phyloP scores from a whole-genome alignment of 30 jellyfish, hydroid and myxozoan genomes.

The Chironex yamaguchii region DNA sequence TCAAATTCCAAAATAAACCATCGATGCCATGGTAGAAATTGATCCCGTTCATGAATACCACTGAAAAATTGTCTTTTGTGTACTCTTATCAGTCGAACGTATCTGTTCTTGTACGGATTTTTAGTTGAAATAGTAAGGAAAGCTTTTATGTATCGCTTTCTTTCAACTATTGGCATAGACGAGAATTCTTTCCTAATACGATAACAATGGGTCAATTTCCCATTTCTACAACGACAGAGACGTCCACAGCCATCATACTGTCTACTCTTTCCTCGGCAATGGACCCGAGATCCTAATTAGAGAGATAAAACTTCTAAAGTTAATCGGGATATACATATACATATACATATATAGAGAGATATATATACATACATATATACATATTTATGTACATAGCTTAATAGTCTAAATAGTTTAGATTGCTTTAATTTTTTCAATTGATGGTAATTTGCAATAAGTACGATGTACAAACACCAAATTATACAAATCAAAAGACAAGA shows the following conservation, averaged over 20 bases:
- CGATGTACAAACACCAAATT: no score
- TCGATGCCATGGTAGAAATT: slow-evolving; percentile 95
- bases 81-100: slow-evolving; percentile 20
- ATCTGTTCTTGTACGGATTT: slow-evolving; percentile 64
- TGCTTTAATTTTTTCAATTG: no score
- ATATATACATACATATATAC: no score
- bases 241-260: slow-evolving; percentile 86
- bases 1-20: slow-evolving; percentile 68
- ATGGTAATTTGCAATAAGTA: no score
- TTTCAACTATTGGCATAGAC: slow-evolving; percentile 72
- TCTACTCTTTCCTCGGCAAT: not conserved
- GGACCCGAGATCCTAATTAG: not conserved
- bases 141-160: slow-evolving; percentile 73
- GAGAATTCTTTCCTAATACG: slow-evolving; percentile 90
- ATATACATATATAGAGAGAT: no score
- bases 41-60: slow-evolving; percentile 69
- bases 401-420: no score
- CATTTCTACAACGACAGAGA: slow-evolving; percentile 77
- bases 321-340: no score
- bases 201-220: slow-evolving; percentile 73
- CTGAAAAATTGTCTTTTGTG: slow-evolving; percentile 59
- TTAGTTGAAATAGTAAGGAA: slow-evolving; percentile 61
- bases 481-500: no score
- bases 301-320: no score
- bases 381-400: no score